Conservation (phyloP, 2,113 vertebrate species). For the Sturnus vulgaris region DNA sequence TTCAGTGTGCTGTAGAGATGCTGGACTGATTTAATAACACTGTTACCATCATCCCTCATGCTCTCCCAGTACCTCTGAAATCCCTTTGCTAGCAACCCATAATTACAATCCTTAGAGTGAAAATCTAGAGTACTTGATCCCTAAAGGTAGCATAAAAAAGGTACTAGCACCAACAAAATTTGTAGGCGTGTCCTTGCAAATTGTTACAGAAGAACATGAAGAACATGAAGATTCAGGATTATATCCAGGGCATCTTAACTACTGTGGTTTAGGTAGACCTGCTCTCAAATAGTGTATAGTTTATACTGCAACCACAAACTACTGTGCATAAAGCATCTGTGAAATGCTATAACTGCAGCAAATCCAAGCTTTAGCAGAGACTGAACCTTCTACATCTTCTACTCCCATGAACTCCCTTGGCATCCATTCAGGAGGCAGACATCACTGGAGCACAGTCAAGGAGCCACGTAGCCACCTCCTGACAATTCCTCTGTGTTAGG, state of each 20-base stretch:
- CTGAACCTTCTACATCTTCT: not conserved
- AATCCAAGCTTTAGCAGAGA: not conserved
- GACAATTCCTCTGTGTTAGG: fast-evolving
- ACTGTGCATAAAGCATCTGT: not conserved
- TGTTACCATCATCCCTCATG: fast-evolving
- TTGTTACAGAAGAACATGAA: not conserved
- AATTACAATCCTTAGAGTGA: not conserved
- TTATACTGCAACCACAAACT: not conserved
- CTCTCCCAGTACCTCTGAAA: not conserved
- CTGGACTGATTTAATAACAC: not conserved
- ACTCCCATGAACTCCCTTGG: not conserved
- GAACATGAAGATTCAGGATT: not conserved
- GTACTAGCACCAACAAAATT: not conserved
- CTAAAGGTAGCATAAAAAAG: not conserved
- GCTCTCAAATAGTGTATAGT: not conserved
- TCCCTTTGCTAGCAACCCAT: not conserved
- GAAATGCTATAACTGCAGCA: not conserved
- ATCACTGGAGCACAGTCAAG: not conserved
- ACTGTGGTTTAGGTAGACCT: not conserved
- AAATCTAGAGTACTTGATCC: not conserved
- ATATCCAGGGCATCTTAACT: not conserved
- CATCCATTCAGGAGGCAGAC: not conserved
- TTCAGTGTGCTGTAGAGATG: not conserved
- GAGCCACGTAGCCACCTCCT: not conserved
- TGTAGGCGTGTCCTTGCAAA: not conserved